Base-by-base conservation (phyloP, 2,113 vertebrate species). In the Electrona antarctica region DNA sequence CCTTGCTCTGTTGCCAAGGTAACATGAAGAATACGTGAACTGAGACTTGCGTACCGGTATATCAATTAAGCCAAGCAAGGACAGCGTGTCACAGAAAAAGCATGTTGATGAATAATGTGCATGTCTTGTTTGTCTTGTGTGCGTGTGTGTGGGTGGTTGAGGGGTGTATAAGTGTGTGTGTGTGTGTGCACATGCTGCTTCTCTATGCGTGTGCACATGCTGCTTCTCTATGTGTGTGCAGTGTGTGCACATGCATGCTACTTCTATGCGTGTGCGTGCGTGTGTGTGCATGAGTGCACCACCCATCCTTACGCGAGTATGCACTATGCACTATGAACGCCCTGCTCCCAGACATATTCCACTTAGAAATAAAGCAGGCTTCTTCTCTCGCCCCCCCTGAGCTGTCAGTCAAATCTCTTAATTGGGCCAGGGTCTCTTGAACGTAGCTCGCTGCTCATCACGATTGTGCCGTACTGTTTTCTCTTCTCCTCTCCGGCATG, bases 1-100 rank as follows among this genome's bases (percentile, higher is more conserved):
- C 88, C 85, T 88, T 86, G 85, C 80, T 85, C 88, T 82, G 91
- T 93, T 92, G 91, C 91, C 87, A 92, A 78, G 88, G 89, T 82
- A 92, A 91, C 89, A 4, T 85, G 77, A 78, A 82, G 84, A 85
- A 88, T 73, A 91, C 71, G 60, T 69, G 62, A 77, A 67, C 82
- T 74, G 70, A 60, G 60, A 69, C 64, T 84, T 79, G 82, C 75
- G 64, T 71, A n/a, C n/a, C n/a, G n/a, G n/a, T n/a, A 77, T 89
- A 81, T 88, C 72, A 90, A 89, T 92, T 89, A 91, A 89, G 63
- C 71, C 84, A 86, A 87, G 83, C 84, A 86, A 87, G 83, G 84
- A 82, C 85, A 28, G 64, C 58, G 8, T 28, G 64, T 46, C 55
- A 3, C 21, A 51, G 58, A 61, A 64, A 61, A 64, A 11, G n/a